These are phyloP conservation scores for Sipha flava DNA, from an alignment of 1,140 invertebrate species.

Conservation along the genomic window DNA sequence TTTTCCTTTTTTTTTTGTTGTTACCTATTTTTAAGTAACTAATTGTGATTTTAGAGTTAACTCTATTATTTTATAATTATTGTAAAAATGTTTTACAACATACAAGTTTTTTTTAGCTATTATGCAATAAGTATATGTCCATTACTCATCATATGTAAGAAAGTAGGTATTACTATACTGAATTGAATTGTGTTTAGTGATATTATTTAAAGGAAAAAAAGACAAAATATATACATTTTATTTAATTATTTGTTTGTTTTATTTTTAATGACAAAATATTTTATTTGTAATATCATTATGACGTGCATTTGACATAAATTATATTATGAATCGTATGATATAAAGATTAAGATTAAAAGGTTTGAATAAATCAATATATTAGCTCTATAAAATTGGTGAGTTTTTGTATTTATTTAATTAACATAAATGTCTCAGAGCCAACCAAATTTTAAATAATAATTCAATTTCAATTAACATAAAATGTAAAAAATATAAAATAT, in stretches of 20 bases:
- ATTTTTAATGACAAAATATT: background rate
- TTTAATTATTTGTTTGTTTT: background rate
- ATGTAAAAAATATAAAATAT: conserved; percentile 13
- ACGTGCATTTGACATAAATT: too few relatives aligned
- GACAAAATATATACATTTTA: background rate
- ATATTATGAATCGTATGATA: too few relatives aligned
- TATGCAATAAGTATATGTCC: background rate
- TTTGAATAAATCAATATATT: background rate
- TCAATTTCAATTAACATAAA: background rate
- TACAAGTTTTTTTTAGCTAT: background rate
- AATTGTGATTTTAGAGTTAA: conserved; percentile 30
- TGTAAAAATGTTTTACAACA: background rate
- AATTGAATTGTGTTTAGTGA: background rate
- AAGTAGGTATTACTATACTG: background rate
- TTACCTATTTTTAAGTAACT: conserved; percentile 28
- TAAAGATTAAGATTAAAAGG: too few relatives aligned
- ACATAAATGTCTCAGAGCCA: background rate
- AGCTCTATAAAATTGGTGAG: background rate
- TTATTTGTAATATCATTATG: too few relatives aligned
- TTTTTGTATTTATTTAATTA: background rate
- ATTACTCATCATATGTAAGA: background rate
- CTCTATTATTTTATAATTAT: background rate
- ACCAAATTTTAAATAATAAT: background rate
- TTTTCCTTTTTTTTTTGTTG: background rate
- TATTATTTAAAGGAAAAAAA: background rate